Evolutionary conservation across 2,113 vertebrate genomes (phyloP).

Genomic region (Sylvilagus bachmani): DNA sequence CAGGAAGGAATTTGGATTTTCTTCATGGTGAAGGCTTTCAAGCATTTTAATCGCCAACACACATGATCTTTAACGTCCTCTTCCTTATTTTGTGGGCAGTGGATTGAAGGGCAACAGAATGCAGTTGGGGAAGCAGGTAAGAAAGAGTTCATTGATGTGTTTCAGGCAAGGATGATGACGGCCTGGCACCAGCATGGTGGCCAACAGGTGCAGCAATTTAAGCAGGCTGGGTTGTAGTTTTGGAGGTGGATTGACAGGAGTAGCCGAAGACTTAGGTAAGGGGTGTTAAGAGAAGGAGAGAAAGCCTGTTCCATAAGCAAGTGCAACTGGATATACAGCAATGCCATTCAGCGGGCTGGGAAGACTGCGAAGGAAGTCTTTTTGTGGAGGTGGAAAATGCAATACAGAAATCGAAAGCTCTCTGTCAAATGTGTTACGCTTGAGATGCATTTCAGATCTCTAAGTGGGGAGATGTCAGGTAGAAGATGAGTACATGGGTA

Average conservation of each 20-base stretch:
- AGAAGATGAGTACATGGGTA: neutral
- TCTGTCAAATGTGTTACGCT: neutral
- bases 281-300: neutral
- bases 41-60: neutral
- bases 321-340: no score
- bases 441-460: neutral
- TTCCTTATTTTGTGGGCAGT: neutral
- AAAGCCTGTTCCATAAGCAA: neutral
- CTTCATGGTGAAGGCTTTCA: neutral
- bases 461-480: neutral
- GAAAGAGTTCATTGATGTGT: no score
- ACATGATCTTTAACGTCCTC: neutral
- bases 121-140: neutral
- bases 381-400: neutral
- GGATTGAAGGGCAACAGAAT: neutral
- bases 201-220: rapidly evolving
- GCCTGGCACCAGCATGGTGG: no score
- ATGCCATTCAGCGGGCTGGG: neutral
- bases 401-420: neutral
- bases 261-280: neutral
- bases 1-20: neutral
- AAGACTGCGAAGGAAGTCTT: neutral
- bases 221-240: neutral
- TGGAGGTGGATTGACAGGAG: neutral
- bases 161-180: neutral